Conservation (phyloP, 2,797 vertebrate species). For the Helostoma temminkii region DNA sequence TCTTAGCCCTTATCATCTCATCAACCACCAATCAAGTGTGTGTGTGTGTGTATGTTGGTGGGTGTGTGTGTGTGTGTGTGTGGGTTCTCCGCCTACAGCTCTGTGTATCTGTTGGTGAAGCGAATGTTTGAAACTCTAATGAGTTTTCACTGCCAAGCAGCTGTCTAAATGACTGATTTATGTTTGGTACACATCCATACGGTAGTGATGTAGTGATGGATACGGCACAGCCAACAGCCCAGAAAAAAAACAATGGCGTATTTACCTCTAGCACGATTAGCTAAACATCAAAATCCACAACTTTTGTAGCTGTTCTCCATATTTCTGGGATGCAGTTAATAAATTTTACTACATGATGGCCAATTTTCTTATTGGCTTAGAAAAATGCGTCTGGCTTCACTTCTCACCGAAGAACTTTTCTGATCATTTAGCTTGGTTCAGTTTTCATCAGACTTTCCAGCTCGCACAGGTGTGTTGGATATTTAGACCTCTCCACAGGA, state of each 20-base stretch:
- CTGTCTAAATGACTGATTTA: slow-evolving; percentile 50
- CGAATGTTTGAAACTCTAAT: slow-evolving; percentile 24
- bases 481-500: slow-evolving; percentile 8
- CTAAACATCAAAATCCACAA: neutral
- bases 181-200: slow-evolving; percentile 2
- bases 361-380: neutral
- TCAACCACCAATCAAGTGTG: slow-evolving; percentile 25
- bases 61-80: neutral
- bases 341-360: neutral
- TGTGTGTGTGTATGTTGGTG: neutral
- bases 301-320: neutral
- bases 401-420: slow-evolving; percentile 1
- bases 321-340: neutral
- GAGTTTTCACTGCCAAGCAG: slow-evolving; percentile 51
- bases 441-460: neutral
- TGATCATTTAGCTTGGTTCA: neutral
- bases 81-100: neutral
- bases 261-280: slow-evolving; percentile 8
- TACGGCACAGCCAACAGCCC: slow-evolving; percentile 4
- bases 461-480: slow-evolving; percentile 15
- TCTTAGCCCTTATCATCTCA: slow-evolving; percentile 29
- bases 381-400: neutral
- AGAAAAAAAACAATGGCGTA: slow-evolving; percentile 7
- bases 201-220: slow-evolving; percentile 19
- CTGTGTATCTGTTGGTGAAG: neutral